A percentile compares a stretch with the other conserved stretches of the same genome.
Conservation (phyloP, 2,113 vertebrate genomes). For the Chroicocephalus ridibundus region DNA sequence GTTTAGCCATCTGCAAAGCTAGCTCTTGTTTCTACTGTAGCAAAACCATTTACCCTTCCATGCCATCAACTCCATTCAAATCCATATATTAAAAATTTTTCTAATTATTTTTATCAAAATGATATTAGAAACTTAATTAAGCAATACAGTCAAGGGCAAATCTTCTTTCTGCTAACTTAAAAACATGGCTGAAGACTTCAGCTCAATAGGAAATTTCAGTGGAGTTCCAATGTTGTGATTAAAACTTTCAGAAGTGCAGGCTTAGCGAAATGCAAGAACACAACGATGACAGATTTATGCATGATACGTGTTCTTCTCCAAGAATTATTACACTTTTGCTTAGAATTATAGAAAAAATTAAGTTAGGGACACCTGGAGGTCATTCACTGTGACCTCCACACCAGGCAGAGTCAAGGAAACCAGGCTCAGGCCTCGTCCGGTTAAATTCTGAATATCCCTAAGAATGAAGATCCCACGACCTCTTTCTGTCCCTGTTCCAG, state of each 20-base stretch:
- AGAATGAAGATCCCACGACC: not conserved
- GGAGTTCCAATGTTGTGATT: not conserved
- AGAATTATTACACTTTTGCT: not conserved
- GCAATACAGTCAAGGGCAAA: not conserved
- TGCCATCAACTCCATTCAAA: not conserved
- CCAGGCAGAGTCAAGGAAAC: not conserved
- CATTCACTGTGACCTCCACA: not conserved
- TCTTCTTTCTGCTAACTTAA: not conserved
- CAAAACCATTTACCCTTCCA: not conserved
- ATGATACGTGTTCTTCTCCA: not conserved
- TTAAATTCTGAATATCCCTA: not conserved
- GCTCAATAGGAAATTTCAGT: not conserved
- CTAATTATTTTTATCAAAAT: not conserved
- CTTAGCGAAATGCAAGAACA: not conserved
- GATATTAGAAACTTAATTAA: not conserved
- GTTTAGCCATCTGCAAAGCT: not conserved
- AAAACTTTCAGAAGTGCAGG: not conserved
- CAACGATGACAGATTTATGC: not conserved
- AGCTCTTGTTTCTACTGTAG: not conserved
- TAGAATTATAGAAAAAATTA: not conserved
- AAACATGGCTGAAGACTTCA: not conserved
- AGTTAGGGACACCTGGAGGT: not conserved
- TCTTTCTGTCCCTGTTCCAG: not conserved
- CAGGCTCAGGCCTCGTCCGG: not conserved
- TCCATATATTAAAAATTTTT: not conserved